Evolutionary conservation across 2,888 invertebrate genomes (phyloP).

Genomic region (Eledone cirrhosa): DNA sequence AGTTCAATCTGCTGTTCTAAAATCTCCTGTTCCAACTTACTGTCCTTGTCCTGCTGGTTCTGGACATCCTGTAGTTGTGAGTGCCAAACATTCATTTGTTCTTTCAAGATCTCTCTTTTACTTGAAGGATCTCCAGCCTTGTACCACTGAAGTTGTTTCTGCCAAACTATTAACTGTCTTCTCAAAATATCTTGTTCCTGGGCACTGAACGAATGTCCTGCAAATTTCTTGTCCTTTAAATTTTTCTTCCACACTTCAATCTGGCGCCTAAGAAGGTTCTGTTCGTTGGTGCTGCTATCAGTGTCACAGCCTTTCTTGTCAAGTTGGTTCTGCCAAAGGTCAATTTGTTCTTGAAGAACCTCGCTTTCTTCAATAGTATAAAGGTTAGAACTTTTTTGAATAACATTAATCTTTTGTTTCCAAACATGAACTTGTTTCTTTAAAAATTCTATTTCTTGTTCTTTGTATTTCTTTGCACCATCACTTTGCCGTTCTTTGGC

Average conservation of each 20-base stretch:
- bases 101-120: conserved; percentile 17
- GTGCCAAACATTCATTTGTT: conserved; percentile 13
- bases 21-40: background rate
- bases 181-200: conserved; percentile 24
- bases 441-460: conserved; percentile 20
- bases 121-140: background rate
- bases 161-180: background rate
- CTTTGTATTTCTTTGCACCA: conserved; percentile 7
- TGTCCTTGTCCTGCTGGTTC: background rate
- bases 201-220: background rate
- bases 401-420: conserved; percentile 6
- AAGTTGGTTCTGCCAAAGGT: background rate
- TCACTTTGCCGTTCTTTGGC: conserved; percentile 7
- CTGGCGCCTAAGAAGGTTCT: conserved; percentile 1
- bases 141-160: conserved; percentile 3
- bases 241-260: conserved; percentile 25
- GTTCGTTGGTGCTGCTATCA: conserved; percentile 1
- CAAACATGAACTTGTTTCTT: conserved; percentile 10
- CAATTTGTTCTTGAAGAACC: conserved; percentile 18
- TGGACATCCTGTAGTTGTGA: background rate
- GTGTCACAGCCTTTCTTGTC: background rate
- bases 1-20: conserved; percentile 14
- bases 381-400: background rate
- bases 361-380: conserved; percentile 2
- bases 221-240: conserved; percentile 17